Evolutionary conservation across 2,797 vertebrate genomes (phyloP).

Genomic region (Leuciscus waleckii): DNA sequence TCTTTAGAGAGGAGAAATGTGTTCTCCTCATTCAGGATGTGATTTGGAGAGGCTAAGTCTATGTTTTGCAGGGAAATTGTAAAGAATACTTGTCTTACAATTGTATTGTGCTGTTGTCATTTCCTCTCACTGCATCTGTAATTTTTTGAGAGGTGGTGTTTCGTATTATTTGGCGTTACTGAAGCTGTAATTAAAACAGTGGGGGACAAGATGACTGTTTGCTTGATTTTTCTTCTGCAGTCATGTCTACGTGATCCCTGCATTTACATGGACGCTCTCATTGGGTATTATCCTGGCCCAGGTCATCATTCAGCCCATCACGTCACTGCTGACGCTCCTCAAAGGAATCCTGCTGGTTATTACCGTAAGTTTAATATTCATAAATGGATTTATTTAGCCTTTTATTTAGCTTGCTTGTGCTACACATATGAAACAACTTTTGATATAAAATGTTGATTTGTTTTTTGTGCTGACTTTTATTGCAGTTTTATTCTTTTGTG

Average conservation of each 20-base stretch:
- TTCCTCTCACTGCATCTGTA: constrained; percentile 29
- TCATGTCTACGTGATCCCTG: constrained; percentile 75
- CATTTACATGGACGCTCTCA: constrained; percentile 77
- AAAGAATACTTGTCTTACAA: constrained; percentile 33
- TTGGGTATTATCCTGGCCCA: constrained; percentile 76
- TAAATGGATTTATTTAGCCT: not conserved
- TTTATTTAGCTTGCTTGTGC: not conserved
- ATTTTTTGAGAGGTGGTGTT: constrained; percentile 28
- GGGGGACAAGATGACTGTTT: constrained; percentile 4
- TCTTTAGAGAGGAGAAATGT: constrained; percentile 8
- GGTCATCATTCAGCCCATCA: constrained; percentile 75
- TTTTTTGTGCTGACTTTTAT: not conserved
- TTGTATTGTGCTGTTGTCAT: constrained; percentile 33
- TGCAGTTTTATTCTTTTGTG: not conserved
- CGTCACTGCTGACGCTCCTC: constrained; percentile 74
- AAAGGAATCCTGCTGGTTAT: constrained; percentile 78
- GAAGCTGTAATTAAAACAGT: constrained; percentile 28
- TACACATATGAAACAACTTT: not conserved
- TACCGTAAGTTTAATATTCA: constrained; percentile 67
- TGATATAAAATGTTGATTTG: not conserved
- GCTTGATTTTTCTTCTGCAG: constrained; percentile 61
- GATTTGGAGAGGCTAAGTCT: constrained; percentile 10
- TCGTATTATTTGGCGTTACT: constrained; percentile 44
- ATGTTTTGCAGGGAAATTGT: constrained; percentile 27
- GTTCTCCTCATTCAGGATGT: constrained; percentile 26